Evolutionary conservation across 2,113 vertebrate genomes (phyloP).

Genomic region (Rhagologus leucostigma): DNA sequence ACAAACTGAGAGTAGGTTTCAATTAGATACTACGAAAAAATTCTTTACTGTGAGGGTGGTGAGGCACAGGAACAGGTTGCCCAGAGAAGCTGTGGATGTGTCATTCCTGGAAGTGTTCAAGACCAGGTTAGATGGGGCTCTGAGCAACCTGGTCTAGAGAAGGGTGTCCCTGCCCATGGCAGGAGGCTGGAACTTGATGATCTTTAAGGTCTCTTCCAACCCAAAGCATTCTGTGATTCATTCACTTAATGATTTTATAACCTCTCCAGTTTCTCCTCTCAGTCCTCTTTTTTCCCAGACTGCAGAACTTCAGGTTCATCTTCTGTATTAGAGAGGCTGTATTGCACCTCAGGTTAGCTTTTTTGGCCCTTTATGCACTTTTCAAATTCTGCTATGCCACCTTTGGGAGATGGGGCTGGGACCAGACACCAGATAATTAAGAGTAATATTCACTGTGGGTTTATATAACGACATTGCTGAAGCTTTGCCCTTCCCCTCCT

Average conservation of each 20-base stretch:
- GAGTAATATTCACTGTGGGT: not conserved
- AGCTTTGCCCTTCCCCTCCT: not conserved
- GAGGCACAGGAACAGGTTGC: not conserved
- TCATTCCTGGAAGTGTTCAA: not conserved
- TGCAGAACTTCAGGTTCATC: not conserved
- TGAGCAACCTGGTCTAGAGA: not conserved
- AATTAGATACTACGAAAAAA: not conserved
- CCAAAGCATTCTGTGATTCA: not conserved
- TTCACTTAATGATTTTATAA: not conserved
- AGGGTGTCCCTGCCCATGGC: not conserved
- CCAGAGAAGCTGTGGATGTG: not conserved
- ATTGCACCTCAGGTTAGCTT: not conserved
- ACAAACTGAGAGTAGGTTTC: not conserved
- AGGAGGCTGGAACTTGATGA: not conserved
- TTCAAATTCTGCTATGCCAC: not conserved
- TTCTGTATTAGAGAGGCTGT: not conserved
- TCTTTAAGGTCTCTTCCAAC: not conserved
- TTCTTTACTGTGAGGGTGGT: not conserved
- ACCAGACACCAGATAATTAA: not conserved
- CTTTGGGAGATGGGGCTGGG: not conserved
- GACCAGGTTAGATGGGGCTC: not conserved
- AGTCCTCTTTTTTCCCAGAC: not conserved
- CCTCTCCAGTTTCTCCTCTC: not conserved
- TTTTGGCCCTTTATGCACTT: not conserved
- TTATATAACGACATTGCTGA: not conserved